These are phyloP conservation scores for Dasysyrphus tricinctus DNA, from an alignment of 2,888 invertebrate species.

Conservation along the genomic window DNA sequence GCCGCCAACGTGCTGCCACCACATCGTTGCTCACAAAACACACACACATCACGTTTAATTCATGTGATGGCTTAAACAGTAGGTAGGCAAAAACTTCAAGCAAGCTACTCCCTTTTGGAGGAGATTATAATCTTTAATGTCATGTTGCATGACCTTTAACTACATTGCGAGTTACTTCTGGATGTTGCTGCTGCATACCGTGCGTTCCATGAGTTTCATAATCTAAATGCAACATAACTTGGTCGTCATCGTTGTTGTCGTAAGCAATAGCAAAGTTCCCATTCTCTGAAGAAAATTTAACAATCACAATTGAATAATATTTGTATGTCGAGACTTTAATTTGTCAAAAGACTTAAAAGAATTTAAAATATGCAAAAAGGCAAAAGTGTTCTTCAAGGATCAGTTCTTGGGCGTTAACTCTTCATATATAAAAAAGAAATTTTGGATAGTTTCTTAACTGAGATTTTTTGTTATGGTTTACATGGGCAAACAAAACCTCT, in stretches of 20 bases:
- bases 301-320: no score
- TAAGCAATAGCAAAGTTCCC: conserved; percentile 10
- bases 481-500: no score
- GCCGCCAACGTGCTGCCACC: conserved; percentile 3
- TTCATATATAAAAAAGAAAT: no score
- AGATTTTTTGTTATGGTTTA: no score
- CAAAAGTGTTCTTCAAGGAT: no score
- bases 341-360: no score
- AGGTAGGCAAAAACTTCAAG: background rate
- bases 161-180: conserved; percentile 36
- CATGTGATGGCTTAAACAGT: conserved; percentile 29
- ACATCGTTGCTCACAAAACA: background rate
- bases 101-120: background rate
- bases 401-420: no score
- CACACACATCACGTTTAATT: conserved; percentile 63
- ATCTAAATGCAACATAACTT: conserved; percentile 43
- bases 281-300: background rate
- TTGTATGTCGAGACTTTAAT: no score
- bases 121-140: conserved; percentile 64
- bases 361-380: no score
- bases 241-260: conserved; percentile 14
- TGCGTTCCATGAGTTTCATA: conserved; percentile 40
- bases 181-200: conserved; percentile 31
- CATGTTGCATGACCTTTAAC: conserved; percentile 70
- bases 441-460: no score